A percentile compares a stretch with the other conserved stretches of the same genome.
Conservation (phyloP, 2,797 vertebrate species). For the Vespertilio murinus region DNA sequence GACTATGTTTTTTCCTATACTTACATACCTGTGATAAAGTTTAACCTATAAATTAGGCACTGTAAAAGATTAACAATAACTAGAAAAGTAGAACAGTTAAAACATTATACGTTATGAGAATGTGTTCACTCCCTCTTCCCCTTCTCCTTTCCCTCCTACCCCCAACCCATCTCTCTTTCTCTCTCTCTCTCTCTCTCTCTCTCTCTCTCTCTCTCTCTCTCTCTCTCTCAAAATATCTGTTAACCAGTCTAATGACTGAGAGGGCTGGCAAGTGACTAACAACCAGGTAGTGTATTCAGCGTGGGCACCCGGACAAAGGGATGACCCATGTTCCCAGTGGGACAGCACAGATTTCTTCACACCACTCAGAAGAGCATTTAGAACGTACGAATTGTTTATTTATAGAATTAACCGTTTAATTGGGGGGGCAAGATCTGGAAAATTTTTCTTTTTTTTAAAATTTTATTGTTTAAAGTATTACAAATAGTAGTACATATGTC, state of each 20-base stretch:
- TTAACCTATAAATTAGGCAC: not conserved
- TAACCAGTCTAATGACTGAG: not conserved
- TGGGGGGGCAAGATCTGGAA: too few species aligned
- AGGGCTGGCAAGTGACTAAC: not conserved
- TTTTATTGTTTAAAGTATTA: too few species aligned
- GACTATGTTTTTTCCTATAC: not conserved
- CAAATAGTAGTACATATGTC: too few species aligned
- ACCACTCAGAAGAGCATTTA: not conserved
- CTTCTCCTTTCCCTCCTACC: not conserved
- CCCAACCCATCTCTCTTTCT: not conserved
- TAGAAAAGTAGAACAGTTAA: not conserved
- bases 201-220: too few species aligned
- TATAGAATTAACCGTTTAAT: not conserved
- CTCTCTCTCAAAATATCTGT: not conserved
- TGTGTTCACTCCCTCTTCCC: not conserved
- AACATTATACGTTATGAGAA: not conserved
- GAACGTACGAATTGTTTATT: not conserved
- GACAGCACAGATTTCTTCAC: not conserved
- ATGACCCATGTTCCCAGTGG: not conserved
- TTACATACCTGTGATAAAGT: not conserved
- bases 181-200: too few species aligned
- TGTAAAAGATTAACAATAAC: not conserved
- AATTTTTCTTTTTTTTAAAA: too few species aligned
- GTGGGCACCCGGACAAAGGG: not conserved
- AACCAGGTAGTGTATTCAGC: accelerated